These are phyloP conservation scores for Heliocidaris erythrogramma DNA, from an alignment of 35 echinoderm and acorn worm genomes.

Conservation along the genomic window DNA sequence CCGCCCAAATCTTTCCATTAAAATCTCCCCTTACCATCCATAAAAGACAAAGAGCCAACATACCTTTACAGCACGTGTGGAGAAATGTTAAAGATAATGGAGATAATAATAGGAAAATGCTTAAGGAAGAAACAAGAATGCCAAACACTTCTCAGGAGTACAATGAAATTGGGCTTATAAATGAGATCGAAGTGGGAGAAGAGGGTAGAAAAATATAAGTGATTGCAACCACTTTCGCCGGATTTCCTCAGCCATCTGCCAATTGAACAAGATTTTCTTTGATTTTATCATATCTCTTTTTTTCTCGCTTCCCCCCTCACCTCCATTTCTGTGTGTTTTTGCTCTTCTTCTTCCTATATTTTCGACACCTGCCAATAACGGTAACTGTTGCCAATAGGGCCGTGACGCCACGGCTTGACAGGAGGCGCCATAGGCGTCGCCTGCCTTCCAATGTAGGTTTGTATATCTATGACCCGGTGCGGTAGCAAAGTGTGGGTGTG, in stretches of 20 bases:
- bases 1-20: neutral
- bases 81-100: neutral
- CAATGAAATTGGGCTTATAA: neutral
- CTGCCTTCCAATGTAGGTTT: neutral
- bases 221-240: conserved; percentile 14
- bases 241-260: conserved; percentile 36
- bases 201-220: neutral
- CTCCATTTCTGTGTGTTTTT: neutral
- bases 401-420: conserved; percentile 3
- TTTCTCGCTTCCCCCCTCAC: neutral
- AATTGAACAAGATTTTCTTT: conserved; percentile 19
- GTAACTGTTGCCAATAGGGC: neutral
- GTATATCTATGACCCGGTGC: neutral
- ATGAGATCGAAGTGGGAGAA: neutral
- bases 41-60: neutral
- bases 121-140: neutral
- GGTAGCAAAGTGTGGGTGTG: neutral
- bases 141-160: neutral
- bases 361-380: conserved; percentile 48
- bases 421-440: conserved; percentile 6
- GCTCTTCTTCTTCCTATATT: conserved; percentile 15
- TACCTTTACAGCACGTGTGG: neutral
- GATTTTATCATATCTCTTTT: neutral
- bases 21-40: neutral
- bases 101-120: neutral